A percentile compares a stretch with the other conserved stretches of the same genome.
phyloP scores from a whole-genome alignment of 2,113 vertebrate genomes.

The Cinclus mexicanus region DNA sequence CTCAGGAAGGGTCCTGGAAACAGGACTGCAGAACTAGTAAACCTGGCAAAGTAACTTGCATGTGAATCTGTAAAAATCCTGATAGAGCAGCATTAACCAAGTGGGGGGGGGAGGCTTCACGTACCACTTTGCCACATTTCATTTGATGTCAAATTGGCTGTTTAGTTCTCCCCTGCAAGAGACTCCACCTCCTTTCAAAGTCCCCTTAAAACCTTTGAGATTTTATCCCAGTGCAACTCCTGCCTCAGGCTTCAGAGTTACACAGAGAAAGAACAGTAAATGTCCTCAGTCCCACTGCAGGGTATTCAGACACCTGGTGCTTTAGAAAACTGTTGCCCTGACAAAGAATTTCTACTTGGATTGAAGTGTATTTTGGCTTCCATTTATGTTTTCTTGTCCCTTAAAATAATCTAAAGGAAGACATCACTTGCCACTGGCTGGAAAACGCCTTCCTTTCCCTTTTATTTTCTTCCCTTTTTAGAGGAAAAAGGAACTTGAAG shows the following conservation, averaged over 20 bases:
- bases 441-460: not conserved
- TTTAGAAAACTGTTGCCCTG: not conserved
- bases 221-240: not conserved
- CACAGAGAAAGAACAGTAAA: not conserved
- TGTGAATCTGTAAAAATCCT: not conserved
- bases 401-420: not conserved
- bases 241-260: rapidly evolving
- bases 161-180: constrained; percentile 9
- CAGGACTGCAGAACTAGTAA: not conserved
- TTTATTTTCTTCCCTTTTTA: not conserved
- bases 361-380: not conserved
- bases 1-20: not conserved
- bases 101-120: not conserved
- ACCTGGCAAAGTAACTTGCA: not conserved
- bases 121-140: not conserved
- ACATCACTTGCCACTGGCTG: not conserved
- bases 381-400: not conserved
- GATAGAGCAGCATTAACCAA: not conserved
- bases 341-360: not conserved
- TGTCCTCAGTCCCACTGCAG: not conserved
- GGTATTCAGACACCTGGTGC: not conserved
- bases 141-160: not conserved
- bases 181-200: constrained; percentile 48
- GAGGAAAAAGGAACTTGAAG: not conserved
- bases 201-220: not conserved